Conservation (phyloP, 2,113 vertebrate species). For the Vicugna pacos region DNA sequence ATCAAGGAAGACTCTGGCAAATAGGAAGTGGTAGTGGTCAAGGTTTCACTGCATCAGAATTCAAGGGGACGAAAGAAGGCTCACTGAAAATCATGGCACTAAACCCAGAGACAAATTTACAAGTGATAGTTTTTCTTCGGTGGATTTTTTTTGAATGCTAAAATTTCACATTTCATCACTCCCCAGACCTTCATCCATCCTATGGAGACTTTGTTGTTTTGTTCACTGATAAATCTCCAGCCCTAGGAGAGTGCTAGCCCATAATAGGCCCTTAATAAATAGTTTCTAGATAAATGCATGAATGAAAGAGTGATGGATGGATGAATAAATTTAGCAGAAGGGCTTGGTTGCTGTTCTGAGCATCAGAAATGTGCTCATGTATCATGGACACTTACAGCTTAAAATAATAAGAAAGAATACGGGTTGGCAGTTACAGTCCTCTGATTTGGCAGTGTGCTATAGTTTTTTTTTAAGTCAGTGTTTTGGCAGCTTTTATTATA, state of each 20-base stretch:
- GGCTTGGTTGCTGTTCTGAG: neutral
- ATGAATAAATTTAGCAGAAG: neutral
- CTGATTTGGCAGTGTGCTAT: neutral
- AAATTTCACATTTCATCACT: neutral
- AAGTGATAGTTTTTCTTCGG: neutral
- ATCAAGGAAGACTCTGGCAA: neutral
- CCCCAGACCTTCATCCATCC: neutral
- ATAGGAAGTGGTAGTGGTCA: neutral
- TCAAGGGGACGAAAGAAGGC: neutral
- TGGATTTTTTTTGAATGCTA: neutral
- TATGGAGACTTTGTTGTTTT: neutral
- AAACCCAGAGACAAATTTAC: neutral
- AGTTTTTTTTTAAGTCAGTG: neutral
- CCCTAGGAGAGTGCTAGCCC: neutral
- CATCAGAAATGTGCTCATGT: neutral
- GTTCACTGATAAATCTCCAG: neutral
- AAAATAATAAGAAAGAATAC: conserved; percentile 42
- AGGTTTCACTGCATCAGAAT: neutral
- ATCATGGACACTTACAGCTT: conserved; percentile 30
- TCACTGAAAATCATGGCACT: neutral
- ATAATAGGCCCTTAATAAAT: neutral
- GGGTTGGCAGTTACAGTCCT: neutral
- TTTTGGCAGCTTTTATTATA: conserved; percentile 59
- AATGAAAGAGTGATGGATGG: neutral
- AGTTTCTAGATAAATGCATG: neutral